Evolutionary conservation across 2,797 vertebrate genomes (phyloP), one percentile per base, ranked within the genome.

Genomic region (Rhynchotus rufescens): DNA sequence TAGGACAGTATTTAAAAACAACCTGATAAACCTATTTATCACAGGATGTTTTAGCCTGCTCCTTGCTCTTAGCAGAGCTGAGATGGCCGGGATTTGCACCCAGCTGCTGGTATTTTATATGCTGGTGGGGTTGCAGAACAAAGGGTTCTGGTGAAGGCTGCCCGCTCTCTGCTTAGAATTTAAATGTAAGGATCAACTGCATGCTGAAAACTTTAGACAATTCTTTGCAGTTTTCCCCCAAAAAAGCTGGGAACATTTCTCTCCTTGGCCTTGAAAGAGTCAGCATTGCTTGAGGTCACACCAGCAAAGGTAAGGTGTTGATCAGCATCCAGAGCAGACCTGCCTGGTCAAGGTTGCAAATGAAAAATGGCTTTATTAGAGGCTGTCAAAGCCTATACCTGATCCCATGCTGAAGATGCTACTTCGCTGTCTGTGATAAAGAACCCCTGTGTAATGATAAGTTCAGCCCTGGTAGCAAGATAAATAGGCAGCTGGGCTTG

Each of bases 281-380:
- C 84, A 68, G 61, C 59, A 60, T 69, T 77, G 75, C 80, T 95
- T 84, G 84, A 90, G 79, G 65, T 42, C 86, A 89, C 38, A 56
- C 88, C 83, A 78, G 45, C 72, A 84, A 80, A 90, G 90, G 73
- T 93, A 76, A 93, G 75, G 52, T 75, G 59, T 90, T 90, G 84
- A 78, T 92, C 96, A 92, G 89, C 91, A 89, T 25, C 91, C 91
- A 65, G 57, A 92, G 68, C 85, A 94, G 92, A 67, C 76, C 81
- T 90, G 89, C 64, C 80, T 60, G 56, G 44, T 56, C 0, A 2
- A 79, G 77, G 44, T 5, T 81, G 67, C 0, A 0, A 44, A 61
- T 92, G 94, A 94, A 90, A 93, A 93, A 94, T 93, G 42, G 76
- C 45, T 90, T 94, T 88, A 92, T 96, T 91, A 90, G 79, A 66